Evolutionary conservation across 2,888 invertebrate species (phyloP).

Genomic region (Nipponacmea schrenckii): DNA sequence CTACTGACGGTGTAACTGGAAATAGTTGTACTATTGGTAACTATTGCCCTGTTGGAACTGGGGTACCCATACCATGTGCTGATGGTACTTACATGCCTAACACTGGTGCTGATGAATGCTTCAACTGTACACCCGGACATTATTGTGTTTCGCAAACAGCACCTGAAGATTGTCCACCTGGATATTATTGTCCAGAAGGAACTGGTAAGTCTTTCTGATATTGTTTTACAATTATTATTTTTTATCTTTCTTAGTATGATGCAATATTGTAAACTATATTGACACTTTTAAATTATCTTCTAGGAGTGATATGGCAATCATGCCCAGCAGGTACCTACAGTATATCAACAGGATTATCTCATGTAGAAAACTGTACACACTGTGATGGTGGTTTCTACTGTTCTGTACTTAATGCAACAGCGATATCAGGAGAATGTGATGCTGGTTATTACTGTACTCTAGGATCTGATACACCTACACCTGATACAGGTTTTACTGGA

Average conservation of each 20-base stretch:
- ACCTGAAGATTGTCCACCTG: slow-evolving; percentile 56
- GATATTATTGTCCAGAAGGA: slow-evolving; percentile 62
- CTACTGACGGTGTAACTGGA: slow-evolving; percentile 55
- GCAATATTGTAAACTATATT: not conserved
- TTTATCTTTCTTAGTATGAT: too few species aligned
- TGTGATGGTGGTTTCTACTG: slow-evolving; percentile 63
- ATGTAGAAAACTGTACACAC: slow-evolving; percentile 55
- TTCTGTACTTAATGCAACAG: slow-evolving; percentile 45
- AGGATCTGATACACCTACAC: slow-evolving; percentile 53
- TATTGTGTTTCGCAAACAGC: slow-evolving; percentile 53
- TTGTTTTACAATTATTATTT: too few species aligned
- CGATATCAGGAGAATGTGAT: slow-evolving; percentile 49
- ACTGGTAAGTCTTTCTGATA: not conserved
- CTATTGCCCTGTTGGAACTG: slow-evolving; percentile 61
- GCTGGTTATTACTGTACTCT: slow-evolving; percentile 56
- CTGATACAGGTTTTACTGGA: slow-evolving; percentile 51
- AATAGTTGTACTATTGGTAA: slow-evolving; percentile 58
- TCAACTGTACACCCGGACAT: slow-evolving; percentile 56
- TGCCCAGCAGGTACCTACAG: slow-evolving; percentile 63
- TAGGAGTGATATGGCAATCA: slow-evolving; percentile 56
- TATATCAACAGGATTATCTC: slow-evolving; percentile 43
- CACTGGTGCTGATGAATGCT: slow-evolving; percentile 53
- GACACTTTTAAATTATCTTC: slow-evolving; percentile 20
- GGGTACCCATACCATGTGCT: slow-evolving; percentile 47
- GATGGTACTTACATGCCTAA: slow-evolving; percentile 54